Conservation (phyloP, 2,888 invertebrate species). For the Plutella xylostella region DNA sequence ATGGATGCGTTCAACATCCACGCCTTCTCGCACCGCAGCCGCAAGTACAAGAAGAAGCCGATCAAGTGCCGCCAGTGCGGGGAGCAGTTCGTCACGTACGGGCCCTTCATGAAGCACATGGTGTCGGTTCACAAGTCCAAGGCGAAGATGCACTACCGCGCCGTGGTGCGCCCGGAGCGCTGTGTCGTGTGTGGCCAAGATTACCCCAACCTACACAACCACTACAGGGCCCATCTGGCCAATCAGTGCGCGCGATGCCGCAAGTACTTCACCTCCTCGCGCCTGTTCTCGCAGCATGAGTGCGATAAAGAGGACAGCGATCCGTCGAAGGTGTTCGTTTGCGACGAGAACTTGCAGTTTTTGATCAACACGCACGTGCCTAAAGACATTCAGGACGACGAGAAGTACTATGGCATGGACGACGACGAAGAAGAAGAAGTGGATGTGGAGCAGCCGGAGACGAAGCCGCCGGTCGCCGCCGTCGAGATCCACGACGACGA, state of each 20-base stretch:
- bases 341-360: conserved; percentile 36
- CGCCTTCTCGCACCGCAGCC: conserved; percentile 55
- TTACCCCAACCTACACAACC: conserved; percentile 72
- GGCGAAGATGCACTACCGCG: conserved; percentile 54
- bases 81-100: conserved; percentile 56
- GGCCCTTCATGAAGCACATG: conserved; percentile 58
- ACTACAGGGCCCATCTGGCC: conserved; percentile 69
- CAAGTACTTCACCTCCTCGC: conserved; percentile 55
- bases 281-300: conserved; percentile 39
- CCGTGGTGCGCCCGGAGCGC: conserved; percentile 56
- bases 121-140: conserved; percentile 42
- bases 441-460: conserved; percentile 8
- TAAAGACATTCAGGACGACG: conserved; percentile 48
- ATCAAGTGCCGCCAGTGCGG: conserved; percentile 53
- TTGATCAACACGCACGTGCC: conserved; percentile 50
- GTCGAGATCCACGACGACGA: conserved; percentile 22
- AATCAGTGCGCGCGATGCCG: conserved; percentile 63
- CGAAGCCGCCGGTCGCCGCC: neutral
- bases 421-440: conserved; percentile 40
- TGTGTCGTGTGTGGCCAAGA: conserved; percentile 71
- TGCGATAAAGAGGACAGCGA: conserved; percentile 49
- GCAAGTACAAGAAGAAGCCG: conserved; percentile 56
- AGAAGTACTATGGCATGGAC: conserved; percentile 49
- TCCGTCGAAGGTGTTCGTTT: conserved; percentile 45
- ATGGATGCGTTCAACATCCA: conserved; percentile 62